phyloP scores from a whole-genome alignment of 2,888 invertebrate species.

The Spodoptera picta region DNA sequence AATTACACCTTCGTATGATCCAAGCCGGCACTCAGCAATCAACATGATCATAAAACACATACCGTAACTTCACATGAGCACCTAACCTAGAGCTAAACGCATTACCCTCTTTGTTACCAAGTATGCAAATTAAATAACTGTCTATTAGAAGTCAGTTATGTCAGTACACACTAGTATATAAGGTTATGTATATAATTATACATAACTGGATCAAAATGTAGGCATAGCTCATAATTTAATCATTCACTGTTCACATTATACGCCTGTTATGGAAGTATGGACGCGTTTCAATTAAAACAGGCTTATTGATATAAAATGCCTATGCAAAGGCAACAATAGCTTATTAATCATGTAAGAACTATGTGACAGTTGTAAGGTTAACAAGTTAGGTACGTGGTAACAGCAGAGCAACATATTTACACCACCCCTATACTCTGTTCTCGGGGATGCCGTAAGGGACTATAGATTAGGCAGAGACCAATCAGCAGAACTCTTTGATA shows the following conservation, averaged over 20 bases:
- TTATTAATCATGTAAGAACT: constrained; percentile 7
- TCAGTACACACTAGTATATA: constrained; percentile 29
- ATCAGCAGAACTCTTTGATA: too few relatives aligned
- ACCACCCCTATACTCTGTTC: too few relatives aligned
- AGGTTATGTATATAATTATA: constrained; percentile 40
- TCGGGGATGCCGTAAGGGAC: too few relatives aligned
- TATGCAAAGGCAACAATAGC: constrained; percentile 5
- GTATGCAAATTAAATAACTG: constrained; percentile 41
- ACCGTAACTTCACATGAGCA: constrained; percentile 3
- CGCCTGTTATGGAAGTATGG: constrained; percentile 28
- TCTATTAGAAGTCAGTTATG: constrained; percentile 27
- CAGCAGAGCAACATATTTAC: too few relatives aligned
- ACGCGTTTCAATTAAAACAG: constrained; percentile 35
- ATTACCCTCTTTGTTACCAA: constrained; percentile 27
- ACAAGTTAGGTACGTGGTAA: too few relatives aligned
- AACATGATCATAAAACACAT: constrained; percentile 6
- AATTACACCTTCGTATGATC: too few relatives aligned
- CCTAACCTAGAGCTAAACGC: constrained; percentile 1
- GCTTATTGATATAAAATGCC: constrained; percentile 25
- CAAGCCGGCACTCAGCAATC: not conserved
- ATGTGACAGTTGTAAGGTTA: too few relatives aligned
- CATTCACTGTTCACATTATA: constrained; percentile 40
- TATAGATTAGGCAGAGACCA: too few relatives aligned
- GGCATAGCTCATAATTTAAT: constrained; percentile 54
- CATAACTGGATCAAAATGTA: constrained; percentile 59